Percentiles rank a stretch among this genome's conserved stretches.
These are phyloP conservation scores for Drosophila nikananu DNA, from an alignment of 1,140 invertebrate species.

Conservation along the genomic window DNA sequence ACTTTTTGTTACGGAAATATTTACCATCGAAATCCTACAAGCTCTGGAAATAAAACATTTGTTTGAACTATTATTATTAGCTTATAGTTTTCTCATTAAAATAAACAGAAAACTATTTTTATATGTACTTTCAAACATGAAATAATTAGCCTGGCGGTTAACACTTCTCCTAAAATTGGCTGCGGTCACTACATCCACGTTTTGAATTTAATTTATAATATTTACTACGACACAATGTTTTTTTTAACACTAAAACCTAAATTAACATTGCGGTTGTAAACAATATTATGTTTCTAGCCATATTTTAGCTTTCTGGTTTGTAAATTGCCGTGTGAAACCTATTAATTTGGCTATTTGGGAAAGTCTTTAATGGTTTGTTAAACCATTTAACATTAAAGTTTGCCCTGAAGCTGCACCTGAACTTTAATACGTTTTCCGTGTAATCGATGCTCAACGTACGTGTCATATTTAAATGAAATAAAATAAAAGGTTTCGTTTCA, in stretches of 20 bases:
- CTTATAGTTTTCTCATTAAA: conserved; percentile 1
- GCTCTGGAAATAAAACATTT: neutral
- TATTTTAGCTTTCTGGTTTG: neutral
- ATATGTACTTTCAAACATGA: neutral
- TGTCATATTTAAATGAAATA: conserved; percentile 5
- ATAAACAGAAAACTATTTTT: neutral
- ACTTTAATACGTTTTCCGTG: neutral
- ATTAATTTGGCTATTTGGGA: neutral
- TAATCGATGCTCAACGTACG: neutral
- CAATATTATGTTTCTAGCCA: neutral
- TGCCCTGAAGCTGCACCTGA: neutral
- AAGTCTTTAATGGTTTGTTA: neutral
- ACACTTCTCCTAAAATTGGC: neutral
- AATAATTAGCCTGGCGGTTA: conserved; percentile 8
- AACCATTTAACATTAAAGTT: neutral
- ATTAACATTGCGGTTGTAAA: conserved; percentile 8
- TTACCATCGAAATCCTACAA: no score
- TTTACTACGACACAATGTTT: neutral
- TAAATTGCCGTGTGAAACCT: neutral
- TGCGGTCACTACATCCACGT: neutral
- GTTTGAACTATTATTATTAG: neutral
- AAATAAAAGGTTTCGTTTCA: neutral
- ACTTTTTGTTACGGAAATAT: no score
- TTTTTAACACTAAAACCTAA: conserved; percentile 1
- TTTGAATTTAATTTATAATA: neutral